These are phyloP conservation scores for Pyrrhosoma nymphula DNA, from an alignment of 2,888 invertebrate species.

Conservation along the genomic window DNA sequence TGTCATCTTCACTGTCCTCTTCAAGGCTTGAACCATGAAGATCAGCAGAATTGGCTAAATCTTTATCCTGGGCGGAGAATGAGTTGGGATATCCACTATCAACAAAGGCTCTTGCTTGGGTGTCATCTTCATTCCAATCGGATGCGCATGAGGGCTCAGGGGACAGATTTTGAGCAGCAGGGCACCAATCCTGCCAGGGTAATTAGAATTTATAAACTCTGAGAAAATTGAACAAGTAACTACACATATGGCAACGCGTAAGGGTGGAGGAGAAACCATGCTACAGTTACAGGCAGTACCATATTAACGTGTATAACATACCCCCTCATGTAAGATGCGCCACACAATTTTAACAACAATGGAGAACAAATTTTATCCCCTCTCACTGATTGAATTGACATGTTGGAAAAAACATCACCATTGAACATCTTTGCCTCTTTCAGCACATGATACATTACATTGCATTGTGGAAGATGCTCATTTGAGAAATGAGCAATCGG, in stretches of 20 bases:
- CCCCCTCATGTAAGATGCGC: too few relatives aligned
- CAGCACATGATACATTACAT: too few relatives aligned
- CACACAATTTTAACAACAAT: too few relatives aligned
- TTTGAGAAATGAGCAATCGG: too few relatives aligned
- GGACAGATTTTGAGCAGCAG: constrained; percentile 42
- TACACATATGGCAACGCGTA: too few relatives aligned
- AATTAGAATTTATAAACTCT: background rate
- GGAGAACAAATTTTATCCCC: too few relatives aligned
- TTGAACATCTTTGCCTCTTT: too few relatives aligned
- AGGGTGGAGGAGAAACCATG: background rate
- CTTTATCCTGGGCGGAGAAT: constrained; percentile 65
- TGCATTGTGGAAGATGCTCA: too few relatives aligned
- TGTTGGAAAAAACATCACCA: too few relatives aligned
- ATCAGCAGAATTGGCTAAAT: constrained; percentile 47
- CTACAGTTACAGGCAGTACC: background rate
- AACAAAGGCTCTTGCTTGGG: constrained; percentile 39
- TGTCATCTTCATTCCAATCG: constrained; percentile 64
- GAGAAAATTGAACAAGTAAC: too few relatives aligned
- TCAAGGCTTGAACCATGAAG: constrained; percentile 59
- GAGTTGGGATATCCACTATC: constrained; percentile 68
- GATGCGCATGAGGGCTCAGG: constrained; percentile 32
- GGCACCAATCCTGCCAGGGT: background rate
- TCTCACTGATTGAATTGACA: too few relatives aligned
- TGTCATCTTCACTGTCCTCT: constrained; percentile 60
- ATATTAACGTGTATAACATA: too few relatives aligned